phyloP scores from a whole-genome alignment of 1,140 invertebrate genomes.

The Drosophila lacertosa region DNA sequence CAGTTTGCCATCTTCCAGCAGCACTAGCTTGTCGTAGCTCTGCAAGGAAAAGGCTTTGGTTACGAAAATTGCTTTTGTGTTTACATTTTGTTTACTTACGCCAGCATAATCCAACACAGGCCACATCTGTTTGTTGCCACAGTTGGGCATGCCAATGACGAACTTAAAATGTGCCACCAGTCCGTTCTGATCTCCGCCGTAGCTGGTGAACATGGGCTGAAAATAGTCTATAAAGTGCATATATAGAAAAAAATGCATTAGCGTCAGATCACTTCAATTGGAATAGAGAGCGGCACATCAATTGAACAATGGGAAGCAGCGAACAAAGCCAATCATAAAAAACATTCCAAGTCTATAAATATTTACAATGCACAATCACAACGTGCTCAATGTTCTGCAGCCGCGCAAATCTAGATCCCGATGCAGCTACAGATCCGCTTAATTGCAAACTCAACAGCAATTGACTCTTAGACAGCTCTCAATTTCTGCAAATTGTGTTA shows the following conservation, averaged over 20 bases:
- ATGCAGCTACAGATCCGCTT: not conserved
- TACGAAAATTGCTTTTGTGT: not conserved
- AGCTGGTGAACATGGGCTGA: constrained; percentile 87
- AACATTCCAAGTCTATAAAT: constrained; percentile 41
- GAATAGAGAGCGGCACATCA: constrained; percentile 2
- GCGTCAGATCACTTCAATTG: constrained; percentile 22
- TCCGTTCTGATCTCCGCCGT: constrained; percentile 85
- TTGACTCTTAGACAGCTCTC: constrained; percentile 3
- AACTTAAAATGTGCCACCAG: constrained; percentile 77
- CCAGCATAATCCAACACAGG: constrained; percentile 88
- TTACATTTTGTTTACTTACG: constrained; percentile 33
- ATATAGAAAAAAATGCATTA: constrained; percentile 11
- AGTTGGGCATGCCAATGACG: constrained; percentile 88
- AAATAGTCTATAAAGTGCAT: constrained; percentile 85
- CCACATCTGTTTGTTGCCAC: constrained; percentile 89
- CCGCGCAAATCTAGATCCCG: constrained; percentile 13
- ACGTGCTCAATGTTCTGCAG: not conserved
- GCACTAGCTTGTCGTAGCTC: constrained; percentile 86
- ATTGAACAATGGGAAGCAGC: constrained; percentile 1
- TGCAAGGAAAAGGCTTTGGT: constrained; percentile 14
- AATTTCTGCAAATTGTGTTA: constrained; percentile 1
- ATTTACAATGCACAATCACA: constrained; percentile 12
- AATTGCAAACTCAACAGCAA: not conserved
- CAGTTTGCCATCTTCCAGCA: constrained; percentile 89
- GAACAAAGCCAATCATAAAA: constrained; percentile 40